phyloP scores from a whole-genome alignment of 2,888 invertebrate species.

The Muscina levida region DNA sequence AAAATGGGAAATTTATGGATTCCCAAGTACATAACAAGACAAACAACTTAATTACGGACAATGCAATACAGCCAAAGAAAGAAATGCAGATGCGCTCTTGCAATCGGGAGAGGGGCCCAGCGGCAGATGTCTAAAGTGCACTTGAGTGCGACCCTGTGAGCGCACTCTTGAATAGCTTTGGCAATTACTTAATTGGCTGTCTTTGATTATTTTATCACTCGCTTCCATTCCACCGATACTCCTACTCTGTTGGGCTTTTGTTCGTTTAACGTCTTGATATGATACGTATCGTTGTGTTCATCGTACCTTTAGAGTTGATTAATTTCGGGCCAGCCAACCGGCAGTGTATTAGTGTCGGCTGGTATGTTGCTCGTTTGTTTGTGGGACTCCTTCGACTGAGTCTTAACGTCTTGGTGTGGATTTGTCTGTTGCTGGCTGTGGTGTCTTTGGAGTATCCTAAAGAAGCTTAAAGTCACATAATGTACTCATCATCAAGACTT shows the following conservation, averaged over 20 bases:
- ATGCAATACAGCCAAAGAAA: conserved; percentile 8
- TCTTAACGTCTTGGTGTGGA: conserved; percentile 44
- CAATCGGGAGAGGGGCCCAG: conserved; percentile 25
- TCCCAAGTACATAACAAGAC: conserved; percentile 17
- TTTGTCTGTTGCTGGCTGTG: conserved; percentile 20
- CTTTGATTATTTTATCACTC: conserved; percentile 18
- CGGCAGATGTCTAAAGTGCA: conserved; percentile 12
- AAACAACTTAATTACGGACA: conserved; percentile 7
- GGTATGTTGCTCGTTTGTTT: conserved; percentile 35
- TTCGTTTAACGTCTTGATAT: conserved; percentile 48
- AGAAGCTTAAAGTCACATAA: conserved; percentile 66
- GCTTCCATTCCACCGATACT: conserved; percentile 22
- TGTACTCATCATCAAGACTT: conserved; percentile 71
- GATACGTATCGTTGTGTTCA: not conserved
- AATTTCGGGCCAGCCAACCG: conserved; percentile 62
- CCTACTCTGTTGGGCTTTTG: conserved; percentile 33
- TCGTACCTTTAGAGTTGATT: conserved; percentile 69
- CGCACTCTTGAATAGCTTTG: conserved; percentile 53
- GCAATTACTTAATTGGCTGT: conserved; percentile 76
- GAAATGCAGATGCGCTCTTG: conserved; percentile 7
- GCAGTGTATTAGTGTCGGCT: conserved; percentile 46
- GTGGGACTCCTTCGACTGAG: conserved; percentile 39
- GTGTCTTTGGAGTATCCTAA: conserved; percentile 34
- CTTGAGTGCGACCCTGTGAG: not conserved
- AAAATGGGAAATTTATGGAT: conserved; percentile 36